Evolutionary conservation across 2,113 vertebrate species (phyloP).

Genomic region (Platycercus adscitus): DNA sequence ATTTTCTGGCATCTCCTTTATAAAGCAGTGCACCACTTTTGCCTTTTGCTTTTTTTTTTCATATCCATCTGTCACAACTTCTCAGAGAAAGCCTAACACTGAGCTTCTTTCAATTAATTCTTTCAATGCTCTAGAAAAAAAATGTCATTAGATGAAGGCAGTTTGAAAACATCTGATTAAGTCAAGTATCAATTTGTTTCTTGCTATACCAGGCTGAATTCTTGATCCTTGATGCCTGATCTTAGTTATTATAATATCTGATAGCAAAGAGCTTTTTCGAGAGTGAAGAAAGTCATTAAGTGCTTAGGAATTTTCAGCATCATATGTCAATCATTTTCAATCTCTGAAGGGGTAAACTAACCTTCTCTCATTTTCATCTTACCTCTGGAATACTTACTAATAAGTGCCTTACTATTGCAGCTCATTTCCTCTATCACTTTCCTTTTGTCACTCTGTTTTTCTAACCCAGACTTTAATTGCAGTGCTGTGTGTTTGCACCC

Average conservation of each 20-base stretch:
- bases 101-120: background rate
- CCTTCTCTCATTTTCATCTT: background rate
- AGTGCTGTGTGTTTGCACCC: background rate
- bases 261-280: conserved; percentile 3
- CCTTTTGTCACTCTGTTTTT: background rate
- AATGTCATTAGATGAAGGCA: background rate
- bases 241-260: background rate
- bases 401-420: background rate
- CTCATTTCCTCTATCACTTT: background rate
- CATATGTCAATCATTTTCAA: background rate
- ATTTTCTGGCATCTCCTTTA: background rate
- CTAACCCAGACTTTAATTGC: background rate
- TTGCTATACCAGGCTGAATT: background rate
- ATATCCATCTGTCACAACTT: background rate
- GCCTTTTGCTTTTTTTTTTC: background rate
- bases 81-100: background rate
- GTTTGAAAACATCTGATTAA: conserved; percentile 47
- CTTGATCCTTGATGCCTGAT: conserved; percentile 11
- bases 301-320: conserved; percentile 4
- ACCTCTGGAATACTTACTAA: background rate
- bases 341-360: background rate
- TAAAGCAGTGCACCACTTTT: background rate
- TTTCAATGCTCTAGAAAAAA: background rate
- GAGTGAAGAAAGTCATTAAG: conserved; percentile 16
- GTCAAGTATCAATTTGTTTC: conserved; percentile 29